phyloP scores from a whole-genome alignment of 2,113 vertebrate genomes.

The Onychostruthus taczanowskii region DNA sequence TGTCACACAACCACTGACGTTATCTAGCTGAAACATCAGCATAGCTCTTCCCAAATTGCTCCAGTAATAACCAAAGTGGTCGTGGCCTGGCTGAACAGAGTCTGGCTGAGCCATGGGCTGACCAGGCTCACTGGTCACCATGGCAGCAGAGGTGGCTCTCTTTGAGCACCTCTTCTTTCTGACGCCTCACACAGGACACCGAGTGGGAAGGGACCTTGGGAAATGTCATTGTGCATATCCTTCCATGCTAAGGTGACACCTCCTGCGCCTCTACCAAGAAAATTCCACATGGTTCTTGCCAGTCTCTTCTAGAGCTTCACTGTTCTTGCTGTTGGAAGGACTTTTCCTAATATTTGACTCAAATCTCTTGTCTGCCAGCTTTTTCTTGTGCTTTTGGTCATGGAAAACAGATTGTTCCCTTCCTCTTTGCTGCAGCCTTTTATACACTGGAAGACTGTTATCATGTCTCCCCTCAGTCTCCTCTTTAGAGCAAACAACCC shows the following conservation, averaged over 20 bases:
- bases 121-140: background rate
- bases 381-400: slow-evolving; percentile 18
- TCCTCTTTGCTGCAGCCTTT: slow-evolving; percentile 20
- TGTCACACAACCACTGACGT: background rate
- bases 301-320: background rate
- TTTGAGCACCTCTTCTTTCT: background rate
- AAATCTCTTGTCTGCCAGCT: background rate
- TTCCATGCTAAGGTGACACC: background rate
- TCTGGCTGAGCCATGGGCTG: background rate
- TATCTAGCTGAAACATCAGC: background rate
- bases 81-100: background rate
- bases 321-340: background rate
- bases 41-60: background rate
- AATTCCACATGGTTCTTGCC: background rate
- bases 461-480: background rate
- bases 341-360: background rate
- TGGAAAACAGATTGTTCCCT: slow-evolving; percentile 21
- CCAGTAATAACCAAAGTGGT: fast-evolving
- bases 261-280: background rate
- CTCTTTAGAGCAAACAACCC: slow-evolving; percentile 36
- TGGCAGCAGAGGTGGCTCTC: background rate
- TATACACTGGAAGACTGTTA: background rate
- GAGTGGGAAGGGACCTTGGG: background rate
- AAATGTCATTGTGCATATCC: background rate
- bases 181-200: background rate